phyloP scores from a whole-genome alignment of 1,140 invertebrate species.

The Orius laevigatus region DNA sequence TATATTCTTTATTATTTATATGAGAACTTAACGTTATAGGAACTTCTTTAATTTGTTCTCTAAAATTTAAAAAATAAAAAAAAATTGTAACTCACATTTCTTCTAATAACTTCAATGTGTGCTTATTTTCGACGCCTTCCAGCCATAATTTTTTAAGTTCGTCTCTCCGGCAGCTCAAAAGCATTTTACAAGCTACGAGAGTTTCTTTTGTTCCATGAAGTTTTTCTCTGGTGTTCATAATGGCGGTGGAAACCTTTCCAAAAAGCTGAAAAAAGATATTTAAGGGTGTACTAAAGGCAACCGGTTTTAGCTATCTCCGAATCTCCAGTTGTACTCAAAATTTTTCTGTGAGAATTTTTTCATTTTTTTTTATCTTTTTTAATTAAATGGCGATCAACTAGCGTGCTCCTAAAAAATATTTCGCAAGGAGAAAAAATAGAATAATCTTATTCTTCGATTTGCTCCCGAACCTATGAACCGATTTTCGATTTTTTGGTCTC shows the following conservation, averaged over 20 bases:
- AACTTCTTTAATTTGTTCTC: constrained; percentile 61
- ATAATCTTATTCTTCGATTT: too few relatives aligned
- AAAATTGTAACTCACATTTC: constrained; percentile 52
- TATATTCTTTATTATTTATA: constrained; percentile 59
- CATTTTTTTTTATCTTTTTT: too few relatives aligned
- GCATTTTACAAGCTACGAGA: constrained; percentile 72
- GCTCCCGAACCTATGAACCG: too few relatives aligned
- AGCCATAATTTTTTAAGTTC: constrained; percentile 85
- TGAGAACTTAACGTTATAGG: constrained; percentile 54
- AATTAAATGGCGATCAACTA: too few relatives aligned
- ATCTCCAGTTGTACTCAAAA: too few relatives aligned
- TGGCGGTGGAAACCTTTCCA: constrained; percentile 54
- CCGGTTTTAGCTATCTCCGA: too few relatives aligned
- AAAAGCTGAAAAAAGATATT: constrained; percentile 55
- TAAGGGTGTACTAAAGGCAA: too few relatives aligned
- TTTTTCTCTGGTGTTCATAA: constrained; percentile 63
- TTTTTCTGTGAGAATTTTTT: too few relatives aligned
- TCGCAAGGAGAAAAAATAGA: too few relatives aligned
- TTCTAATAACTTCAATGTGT: constrained; percentile 69
- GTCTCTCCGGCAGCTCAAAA: constrained; percentile 79
- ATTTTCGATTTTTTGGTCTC: too few relatives aligned
- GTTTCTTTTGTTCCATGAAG: constrained; percentile 76
- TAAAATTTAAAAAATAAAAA: constrained; percentile 27
- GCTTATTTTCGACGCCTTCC: constrained; percentile 83
- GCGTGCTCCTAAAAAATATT: too few relatives aligned